Base-by-base conservation (phyloP, 2,888 invertebrate genomes). In the Petrophora chlorosata region DNA sequence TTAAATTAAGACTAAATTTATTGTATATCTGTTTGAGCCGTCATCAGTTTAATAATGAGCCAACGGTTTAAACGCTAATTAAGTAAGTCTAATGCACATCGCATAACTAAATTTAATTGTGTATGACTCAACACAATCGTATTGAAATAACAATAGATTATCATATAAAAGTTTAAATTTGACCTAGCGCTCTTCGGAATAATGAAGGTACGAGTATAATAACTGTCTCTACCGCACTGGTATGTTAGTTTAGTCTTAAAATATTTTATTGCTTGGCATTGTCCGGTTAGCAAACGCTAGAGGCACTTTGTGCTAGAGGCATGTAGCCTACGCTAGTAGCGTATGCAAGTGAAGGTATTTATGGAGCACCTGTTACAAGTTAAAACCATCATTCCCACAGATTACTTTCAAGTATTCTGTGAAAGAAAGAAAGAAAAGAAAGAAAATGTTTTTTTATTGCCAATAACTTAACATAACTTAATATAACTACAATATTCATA, bases 101-200 rank as follows among this genome's bases (percentile, higher is more conserved):
- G 56, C 68, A 66, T 70, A 72, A 69, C 67, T 51, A 62, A 65
- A 73, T 63, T 63, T 63, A 65, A 64, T 63, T 60, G 63, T 57
- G 61, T 53, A 47, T 65, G 62, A 63, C 48, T 70, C 67, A 71
- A 71, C 65, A 64, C 67, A 73, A 76, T 68, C 70, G 67, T 68
- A 66, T 69, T 59, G 55, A 60, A 67, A 67, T 66, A 75, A 76
- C 73, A 76, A 76, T 73, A 65, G 61, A 67, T 65, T 67, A 45
- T 16, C 38, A 45, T 46, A 36, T 15, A 46, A 5, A 35, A 36
- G 30, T 41, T 28, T 36, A 36, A 25, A 36, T 45, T 41, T 38
- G 36, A 45, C 23, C 33, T 23, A 14, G 9, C 17, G 13, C 12
- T 9, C 28, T 14, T 22, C 14, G 14, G 39, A 44, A 44, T 39